Base-by-base conservation (phyloP, 1,140 invertebrate species). In the Panagrolaimus sp. region DNA sequence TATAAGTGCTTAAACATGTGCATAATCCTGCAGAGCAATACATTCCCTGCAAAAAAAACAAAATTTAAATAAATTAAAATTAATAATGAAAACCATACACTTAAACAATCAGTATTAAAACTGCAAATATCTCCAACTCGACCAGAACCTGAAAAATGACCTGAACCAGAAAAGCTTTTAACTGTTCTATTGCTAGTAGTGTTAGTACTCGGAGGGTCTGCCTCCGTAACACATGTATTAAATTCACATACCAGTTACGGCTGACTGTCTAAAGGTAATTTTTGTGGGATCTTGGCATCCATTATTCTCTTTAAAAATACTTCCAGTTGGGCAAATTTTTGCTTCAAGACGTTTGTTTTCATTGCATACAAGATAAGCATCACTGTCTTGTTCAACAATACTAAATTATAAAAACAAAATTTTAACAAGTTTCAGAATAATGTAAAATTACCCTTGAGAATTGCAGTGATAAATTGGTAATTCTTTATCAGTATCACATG, bases 21-120 rank as follows among this genome's bases (percentile, higher is more conserved):
- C 78, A 80, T 9, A 72, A 47, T 8, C 78, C 80, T 31, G 72
- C 78, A 11, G 76, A 79, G 47, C 78, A 80, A 65, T 81, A 80
- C 78, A 82, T 80, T 47, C 78, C 78, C 51, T 57, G 27, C 31
- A 57, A 57, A n/a, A n/a, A n/a, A 57, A 27, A 13, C 20, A n/a
- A 16, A 57, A 0, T 11, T 57, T 11, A 25, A 25, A 57, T 20
- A 57, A 20, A 5, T 4, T 57, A 16, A 11, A 2, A 13, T 25
- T 20, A 0, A n/a, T n/a, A 1, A 57, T 5, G 4, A 16, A n/a
- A 25, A 25, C 11, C 51, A 57, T 57, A 57, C 51, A 23, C 73
- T 66, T 51, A 77, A 74, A 48, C 75, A 77, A 51, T 77, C 75
- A 3, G 75, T 77, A 38, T 74, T 76, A 47, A 77, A 77, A 44